Evolutionary conservation across 2,888 invertebrate species (phyloP).

Genomic region (Stenichneumon culpator): DNA sequence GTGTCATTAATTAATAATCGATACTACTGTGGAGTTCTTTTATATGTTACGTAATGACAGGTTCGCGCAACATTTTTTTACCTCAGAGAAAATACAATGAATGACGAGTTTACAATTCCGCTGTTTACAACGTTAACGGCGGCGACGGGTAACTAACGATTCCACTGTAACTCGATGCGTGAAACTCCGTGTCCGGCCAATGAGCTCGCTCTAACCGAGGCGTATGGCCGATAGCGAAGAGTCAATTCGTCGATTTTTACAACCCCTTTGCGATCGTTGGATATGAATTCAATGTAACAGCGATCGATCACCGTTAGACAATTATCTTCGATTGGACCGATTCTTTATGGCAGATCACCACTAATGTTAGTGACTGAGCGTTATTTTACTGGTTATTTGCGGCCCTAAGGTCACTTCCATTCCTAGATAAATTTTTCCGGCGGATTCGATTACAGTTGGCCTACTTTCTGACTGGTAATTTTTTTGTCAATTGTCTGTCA

Average conservation of each 20-base stretch:
- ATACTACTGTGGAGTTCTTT: conserved; percentile 14
- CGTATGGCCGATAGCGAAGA: neutral
- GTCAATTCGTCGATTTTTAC: neutral
- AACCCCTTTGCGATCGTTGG: neutral
- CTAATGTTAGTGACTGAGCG: no score
- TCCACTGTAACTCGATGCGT: neutral
- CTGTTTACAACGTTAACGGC: conserved; percentile 2
- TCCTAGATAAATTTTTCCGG: no score
- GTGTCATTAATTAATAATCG: conserved; percentile 53
- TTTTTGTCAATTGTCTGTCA: no score
- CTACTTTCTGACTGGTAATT: no score
- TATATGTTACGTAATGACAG: conserved; percentile 68
- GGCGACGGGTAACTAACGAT: conserved; percentile 6
- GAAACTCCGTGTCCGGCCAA: neutral
- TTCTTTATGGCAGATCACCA: no score
- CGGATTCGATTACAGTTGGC: no score
- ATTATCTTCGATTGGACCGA: no score
- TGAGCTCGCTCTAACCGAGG: neutral
- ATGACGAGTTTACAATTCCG: conserved; percentile 53
- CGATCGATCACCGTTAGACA: no score
- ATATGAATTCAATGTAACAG: no score
- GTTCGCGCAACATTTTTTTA: conserved; percentile 66
- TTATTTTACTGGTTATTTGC: no score
- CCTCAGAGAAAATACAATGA: conserved; percentile 33
- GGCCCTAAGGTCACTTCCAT: no score